Base-by-base conservation (phyloP, 2,888 invertebrate species). In the Malacosoma neustria region DNA sequence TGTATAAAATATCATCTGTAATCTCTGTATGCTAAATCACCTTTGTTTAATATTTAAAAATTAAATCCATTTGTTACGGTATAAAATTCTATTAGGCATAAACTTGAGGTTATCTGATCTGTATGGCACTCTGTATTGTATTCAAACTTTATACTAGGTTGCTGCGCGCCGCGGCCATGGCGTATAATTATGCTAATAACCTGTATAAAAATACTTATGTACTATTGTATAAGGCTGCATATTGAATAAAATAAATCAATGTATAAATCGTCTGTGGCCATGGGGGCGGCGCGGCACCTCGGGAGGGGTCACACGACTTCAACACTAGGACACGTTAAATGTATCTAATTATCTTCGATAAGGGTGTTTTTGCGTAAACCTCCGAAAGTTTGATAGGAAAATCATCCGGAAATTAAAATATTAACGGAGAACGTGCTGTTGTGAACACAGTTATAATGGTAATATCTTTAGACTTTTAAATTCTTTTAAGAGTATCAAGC, bases 1-100 rank as follows among this genome's bases (percentile, higher is more conserved):
- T 85, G 84, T 85, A 85, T 85, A 85, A 85, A 85, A 85, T 85
- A 85, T 84, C 82, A 84, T 85, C 84, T 85, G 76, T 84, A 82
- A 82, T 85, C 80, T 85, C 84, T 85, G 84, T 85, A 85, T 84
- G 84, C 81, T 79, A 81, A 85, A 82, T 84, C 84, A 84, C 80
- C 76, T 75, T 81, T 80, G 79, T 77, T 76, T 74, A n/a, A 82
- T 84, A 82, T 80, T 85, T 84, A 77, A 85, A 81, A 85, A 85
- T 82, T 85, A 85, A 85, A 85, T 85, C 84, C 84, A 85, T 85
- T 84, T 84, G 80, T 85, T 82, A 82, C 75, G 84, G 84, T 85
- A 85, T 85, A 82, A 85, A 80, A 85, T 81, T 84, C 82, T 84
- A 81, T 66, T 84, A 80, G 76, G 80, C 81, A 81, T 82, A 81